Evolutionary conservation across 1,140 invertebrate genomes (phyloP), one percentile per base, ranked within the genome.

Genomic region (Drosophila orena): DNA sequence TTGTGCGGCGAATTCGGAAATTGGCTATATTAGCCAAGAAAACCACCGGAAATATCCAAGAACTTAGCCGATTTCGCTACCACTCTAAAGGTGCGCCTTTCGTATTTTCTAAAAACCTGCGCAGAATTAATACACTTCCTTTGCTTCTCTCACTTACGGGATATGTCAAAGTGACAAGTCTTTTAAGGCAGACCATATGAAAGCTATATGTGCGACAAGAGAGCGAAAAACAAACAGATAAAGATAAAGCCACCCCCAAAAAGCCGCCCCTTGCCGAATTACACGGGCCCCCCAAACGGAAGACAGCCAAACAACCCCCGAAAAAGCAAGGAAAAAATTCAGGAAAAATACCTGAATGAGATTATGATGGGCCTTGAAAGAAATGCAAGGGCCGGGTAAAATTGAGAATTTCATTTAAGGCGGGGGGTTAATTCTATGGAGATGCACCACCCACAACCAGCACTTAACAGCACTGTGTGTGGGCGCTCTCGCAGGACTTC

Each of bases 121-220:
- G 56, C 56, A 47, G 44, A 22, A 1, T 24, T 15, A 7, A 24
- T 8, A 47, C 53, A 30, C 22, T 66, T 38, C 15, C 8, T 20
- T 17, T 52, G 24, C 37, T 30, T 15, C 10, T 30, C 38, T 20
- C 4, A 24, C 20, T 53, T n/a, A 14, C 15, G 24, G 27, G 49
- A 84, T 83, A 84, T 84, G 81, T 85, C 80, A 84, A 85, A 79
- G 38, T 62, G 81, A 70, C 77, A 75, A 42, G 61, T 22, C 20
- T 20, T 3, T 66, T 52, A 76, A 68, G 34, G 53, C 66, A 38
- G 47, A 47, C 49, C 49, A 71, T 75, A 43, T 46, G 46, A 52
- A 60, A 61, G 58, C 57, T 80, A 47, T 43, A 42, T 44, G 49
- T 35, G 49, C 8, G 59, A 34, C 46, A 30, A 30, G 42, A 86